Percentiles rank a stretch among this genome's conserved stretches.
These are phyloP conservation scores for Punctoribates punctum DNA, from an alignment of 2,888 invertebrate genomes.

Conservation along the genomic window DNA sequence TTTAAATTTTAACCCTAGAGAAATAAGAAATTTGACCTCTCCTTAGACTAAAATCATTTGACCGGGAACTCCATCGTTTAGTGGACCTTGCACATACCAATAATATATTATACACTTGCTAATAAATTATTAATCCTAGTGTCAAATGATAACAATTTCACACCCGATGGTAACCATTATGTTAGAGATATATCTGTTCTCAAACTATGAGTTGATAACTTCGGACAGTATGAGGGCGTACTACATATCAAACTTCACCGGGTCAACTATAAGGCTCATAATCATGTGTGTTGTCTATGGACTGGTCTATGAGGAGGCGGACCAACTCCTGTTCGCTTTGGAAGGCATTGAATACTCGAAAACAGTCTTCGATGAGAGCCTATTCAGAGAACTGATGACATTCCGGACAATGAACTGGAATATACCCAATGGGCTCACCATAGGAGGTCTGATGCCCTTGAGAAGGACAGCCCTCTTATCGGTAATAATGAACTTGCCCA, in stretches of 20 bases:
- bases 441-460: neutral
- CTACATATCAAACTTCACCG: neutral
- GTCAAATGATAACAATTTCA: neutral
- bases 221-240: neutral
- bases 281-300: neutral
- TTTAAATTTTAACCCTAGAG: neutral
- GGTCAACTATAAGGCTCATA: neutral
- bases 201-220: neutral
- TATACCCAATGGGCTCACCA: neutral
- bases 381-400: neutral
- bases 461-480: conserved; percentile 12
- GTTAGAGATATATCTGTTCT: neutral
- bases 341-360: neutral
- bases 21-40: too few species aligned
- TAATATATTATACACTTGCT: neutral
- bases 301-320: neutral
- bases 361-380: neutral
- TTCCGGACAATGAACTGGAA: neutral
- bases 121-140: neutral
- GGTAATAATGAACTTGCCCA: neutral
- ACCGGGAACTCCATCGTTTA: too few species aligned
- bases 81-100: too few species aligned
- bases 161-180: neutral
- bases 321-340: neutral
- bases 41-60: too few species aligned